Evolutionary conservation across 2,888 invertebrate species (phyloP).

Genomic region (Aspidiotus destructor): DNA sequence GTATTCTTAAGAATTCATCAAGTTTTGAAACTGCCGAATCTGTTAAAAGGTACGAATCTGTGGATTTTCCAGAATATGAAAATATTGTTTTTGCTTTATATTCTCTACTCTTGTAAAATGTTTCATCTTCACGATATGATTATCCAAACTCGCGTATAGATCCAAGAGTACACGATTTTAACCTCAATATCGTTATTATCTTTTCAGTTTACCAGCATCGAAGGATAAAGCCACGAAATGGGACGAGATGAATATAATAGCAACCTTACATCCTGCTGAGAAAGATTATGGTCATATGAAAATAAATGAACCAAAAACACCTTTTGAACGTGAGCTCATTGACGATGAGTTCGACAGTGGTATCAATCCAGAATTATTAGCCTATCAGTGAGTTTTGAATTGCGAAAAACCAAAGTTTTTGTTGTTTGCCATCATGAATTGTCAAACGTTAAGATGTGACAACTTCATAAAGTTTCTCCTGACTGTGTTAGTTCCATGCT

Average conservation of each 20-base stretch:
- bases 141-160: neutral
- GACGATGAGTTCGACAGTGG: conserved; percentile 53
- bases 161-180: too few relatives aligned
- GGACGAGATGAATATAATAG: conserved; percentile 98
- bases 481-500: too few relatives aligned
- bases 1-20: conserved; percentile 84
- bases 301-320: conserved; percentile 95
- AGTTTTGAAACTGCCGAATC: conserved; percentile 70
- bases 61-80: neutral
- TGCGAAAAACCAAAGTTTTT: too few relatives aligned
- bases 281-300: conserved; percentile 99
- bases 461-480: too few relatives aligned
- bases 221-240: conserved; percentile 61
- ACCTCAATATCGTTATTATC: too few relatives aligned
- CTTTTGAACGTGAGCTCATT: conserved; percentile 58
- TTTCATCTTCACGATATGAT: neutral
- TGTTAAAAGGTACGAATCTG: conserved; percentile 40
- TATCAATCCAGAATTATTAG: conserved; percentile 58
- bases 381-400: conserved; percentile 54
- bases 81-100: too few relatives aligned
- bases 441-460: too few relatives aligned
- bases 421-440: too few relatives aligned
- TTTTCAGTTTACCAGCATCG: neutral
- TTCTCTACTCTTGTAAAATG: neutral
- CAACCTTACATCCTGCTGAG: conserved; percentile 92